These are phyloP conservation scores for Ormyrus labotus DNA, from an alignment of 2,888 invertebrate genomes.

Conservation along the genomic window DNA sequence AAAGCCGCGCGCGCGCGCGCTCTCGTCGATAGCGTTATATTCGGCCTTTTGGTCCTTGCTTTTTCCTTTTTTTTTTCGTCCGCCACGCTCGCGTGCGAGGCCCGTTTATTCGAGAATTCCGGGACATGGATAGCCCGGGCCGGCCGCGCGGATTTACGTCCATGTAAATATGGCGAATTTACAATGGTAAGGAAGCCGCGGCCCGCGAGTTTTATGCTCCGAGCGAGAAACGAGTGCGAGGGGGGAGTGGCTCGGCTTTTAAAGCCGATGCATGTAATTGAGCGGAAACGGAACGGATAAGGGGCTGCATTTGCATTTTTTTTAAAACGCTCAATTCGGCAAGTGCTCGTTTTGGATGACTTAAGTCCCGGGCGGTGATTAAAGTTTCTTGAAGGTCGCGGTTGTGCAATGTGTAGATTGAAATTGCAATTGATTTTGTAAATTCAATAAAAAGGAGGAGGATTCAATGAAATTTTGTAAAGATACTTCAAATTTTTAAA, in stretches of 20 bases:
- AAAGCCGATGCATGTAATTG: too few species aligned
- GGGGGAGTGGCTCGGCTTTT: too few species aligned
- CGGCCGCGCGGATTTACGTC: conserved; percentile 24
- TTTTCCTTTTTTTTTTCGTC: not conserved
- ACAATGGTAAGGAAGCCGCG: conserved; percentile 13
- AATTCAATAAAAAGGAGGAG: too few species aligned
- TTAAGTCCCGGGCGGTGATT: too few species aligned
- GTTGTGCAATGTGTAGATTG: too few species aligned
- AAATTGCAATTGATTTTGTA: too few species aligned
- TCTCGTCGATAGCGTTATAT: not conserved
- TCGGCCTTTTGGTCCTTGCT: not conserved
- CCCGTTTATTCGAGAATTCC: not conserved
- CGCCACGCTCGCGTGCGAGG: not conserved
- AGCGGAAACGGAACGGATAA: too few species aligned
- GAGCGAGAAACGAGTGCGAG: not conserved
- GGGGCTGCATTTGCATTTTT: not conserved
- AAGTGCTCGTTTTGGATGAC: too few species aligned
- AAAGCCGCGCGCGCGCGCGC: too few species aligned
- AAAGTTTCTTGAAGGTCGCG: too few species aligned
- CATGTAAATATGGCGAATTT: conserved; percentile 34
- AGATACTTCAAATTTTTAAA: not conserved
- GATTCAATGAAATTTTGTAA: too few species aligned
- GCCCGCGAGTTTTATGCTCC: not conserved
- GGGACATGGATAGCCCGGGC: not conserved
- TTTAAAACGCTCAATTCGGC: not conserved